Base-by-base conservation (phyloP, 2,797 vertebrate genomes). In the Acrossocheilus fasciatus region DNA sequence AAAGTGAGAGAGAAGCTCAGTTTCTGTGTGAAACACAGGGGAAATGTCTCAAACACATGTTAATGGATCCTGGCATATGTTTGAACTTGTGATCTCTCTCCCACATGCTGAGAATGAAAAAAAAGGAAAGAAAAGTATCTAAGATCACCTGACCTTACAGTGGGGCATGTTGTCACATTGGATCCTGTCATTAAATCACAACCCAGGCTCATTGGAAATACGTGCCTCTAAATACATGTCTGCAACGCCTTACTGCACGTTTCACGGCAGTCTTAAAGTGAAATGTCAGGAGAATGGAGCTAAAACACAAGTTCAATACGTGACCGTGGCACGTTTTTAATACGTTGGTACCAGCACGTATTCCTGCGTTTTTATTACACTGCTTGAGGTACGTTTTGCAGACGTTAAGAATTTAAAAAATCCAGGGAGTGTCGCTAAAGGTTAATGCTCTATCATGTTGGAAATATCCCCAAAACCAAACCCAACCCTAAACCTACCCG, bases 31-130 rank as follows among this genome's bases (percentile, higher is more conserved):
- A 50, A 77, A 74, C 70, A 86, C 68, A 84, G 18, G 77, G 70
- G 59, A 77, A 47, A 80, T 15, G 66, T 85, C 47, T 87, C 20
- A 47, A 82, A 86, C 70, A 77, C 82, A 85, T 86, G 69, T 81
- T 87, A 87, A 88, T 89, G 72, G 68, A 74, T 81, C 72, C 69
- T 87, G 73, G 83, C 45, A 82, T 77, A 87, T 89, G 75, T 89
- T 86, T 89, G 78, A 87, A 90, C 76, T 82, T 89, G 45, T 82
- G 80, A 87, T 86, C 83, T 85, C 69, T 88, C 79, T 83, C 57
- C 74, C 83, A 80, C 70, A 75, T 83, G 57, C 81, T 15, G 20
- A 52, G 43, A 78, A 73, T 8, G 47, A n/a, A 50, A 41, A 68
- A 75, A 76, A n/a, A 45, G 34, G 59, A 15, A 30, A 77, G 75